These are phyloP conservation scores for Melikaiella ostensackeni DNA, from an alignment of 2,888 invertebrate genomes.

Conservation along the genomic window DNA sequence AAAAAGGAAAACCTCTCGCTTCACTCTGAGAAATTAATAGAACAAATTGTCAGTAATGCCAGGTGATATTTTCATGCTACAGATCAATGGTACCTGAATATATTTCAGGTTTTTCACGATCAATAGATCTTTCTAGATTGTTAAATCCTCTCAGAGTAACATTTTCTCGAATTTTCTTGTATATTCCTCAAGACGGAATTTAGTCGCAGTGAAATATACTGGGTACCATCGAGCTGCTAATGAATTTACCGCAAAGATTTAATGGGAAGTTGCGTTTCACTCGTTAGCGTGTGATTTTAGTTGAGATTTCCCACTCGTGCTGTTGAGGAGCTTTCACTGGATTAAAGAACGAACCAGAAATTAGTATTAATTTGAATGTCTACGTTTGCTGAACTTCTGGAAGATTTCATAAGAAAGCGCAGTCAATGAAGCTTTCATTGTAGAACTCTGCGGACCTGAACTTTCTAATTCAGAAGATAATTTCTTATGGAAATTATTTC, in stretches of 20 bases:
- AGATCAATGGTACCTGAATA: background rate
- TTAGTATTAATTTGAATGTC: background rate
- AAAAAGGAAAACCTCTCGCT: constrained; percentile 25
- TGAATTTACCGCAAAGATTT: background rate
- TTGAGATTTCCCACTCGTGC: background rate
- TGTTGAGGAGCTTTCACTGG: background rate
- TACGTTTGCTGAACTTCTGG: background rate
- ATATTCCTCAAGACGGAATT: background rate
- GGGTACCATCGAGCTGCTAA: background rate
- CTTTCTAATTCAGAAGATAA: constrained; percentile 24
- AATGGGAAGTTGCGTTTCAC: constrained; percentile 1
- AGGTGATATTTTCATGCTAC: background rate
- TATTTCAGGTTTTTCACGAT: background rate
- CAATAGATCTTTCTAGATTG: background rate
- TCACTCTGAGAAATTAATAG: background rate
- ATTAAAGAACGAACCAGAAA: background rate
- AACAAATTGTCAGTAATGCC: background rate
- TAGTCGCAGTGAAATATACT: background rate
- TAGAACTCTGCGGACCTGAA: background rate
- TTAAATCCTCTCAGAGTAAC: background rate
- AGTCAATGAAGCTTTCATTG: constrained; percentile 16
- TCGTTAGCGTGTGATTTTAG: constrained; percentile 2
- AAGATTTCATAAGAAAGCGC: constrained; percentile 6
- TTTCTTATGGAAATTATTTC: constrained; percentile 31
- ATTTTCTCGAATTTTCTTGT: no score